Conservation (phyloP, 2,797 vertebrate species). For the Enteromius fasciolatus region DNA sequence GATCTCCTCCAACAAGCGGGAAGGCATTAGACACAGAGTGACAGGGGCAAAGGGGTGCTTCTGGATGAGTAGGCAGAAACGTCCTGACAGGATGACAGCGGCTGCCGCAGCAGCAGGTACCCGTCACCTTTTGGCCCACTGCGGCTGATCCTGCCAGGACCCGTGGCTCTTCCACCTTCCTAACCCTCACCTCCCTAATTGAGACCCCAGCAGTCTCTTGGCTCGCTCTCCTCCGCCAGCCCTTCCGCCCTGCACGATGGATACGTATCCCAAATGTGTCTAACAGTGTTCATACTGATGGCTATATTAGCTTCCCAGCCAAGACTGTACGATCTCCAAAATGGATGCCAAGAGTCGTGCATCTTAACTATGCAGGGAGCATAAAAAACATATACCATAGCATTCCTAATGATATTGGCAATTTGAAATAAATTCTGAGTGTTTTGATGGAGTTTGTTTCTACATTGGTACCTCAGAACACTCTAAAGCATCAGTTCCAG, state of each 20-base stretch:
- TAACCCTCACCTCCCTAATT: conserved; percentile 45
- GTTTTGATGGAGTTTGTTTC: neutral
- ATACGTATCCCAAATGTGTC: conserved; percentile 40
- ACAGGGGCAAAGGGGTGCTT: conserved; percentile 19
- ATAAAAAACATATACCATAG: neutral
- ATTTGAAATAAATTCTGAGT: neutral
- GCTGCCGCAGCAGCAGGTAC: conserved; percentile 30
- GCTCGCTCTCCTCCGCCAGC: conserved; percentile 33
- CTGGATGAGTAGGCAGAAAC: conserved; percentile 44
- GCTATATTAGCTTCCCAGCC: conserved; percentile 46
- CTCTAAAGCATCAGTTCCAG: neutral
- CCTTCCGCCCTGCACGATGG: conserved; percentile 36
- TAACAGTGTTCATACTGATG: conserved; percentile 46
- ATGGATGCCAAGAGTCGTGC: conserved; percentile 45
- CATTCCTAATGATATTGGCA: neutral
- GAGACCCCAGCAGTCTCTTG: conserved; percentile 47
- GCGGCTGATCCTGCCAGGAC: conserved; percentile 38
- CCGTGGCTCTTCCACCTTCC: conserved; percentile 38
- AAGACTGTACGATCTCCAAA: conserved; percentile 26
- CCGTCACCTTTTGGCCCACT: conserved; percentile 44
- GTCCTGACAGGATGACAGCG: conserved; percentile 36
- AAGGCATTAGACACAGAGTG: conserved; percentile 27
- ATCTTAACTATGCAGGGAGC: neutral
- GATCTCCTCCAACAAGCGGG: neutral
- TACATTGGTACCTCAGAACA: neutral